A percentile compares a stretch with the other conserved stretches of the same genome.
These are phyloP conservation scores for Hypselothyrea guttata DNA, from an alignment of 2,888 invertebrate species.

Conservation along the genomic window DNA sequence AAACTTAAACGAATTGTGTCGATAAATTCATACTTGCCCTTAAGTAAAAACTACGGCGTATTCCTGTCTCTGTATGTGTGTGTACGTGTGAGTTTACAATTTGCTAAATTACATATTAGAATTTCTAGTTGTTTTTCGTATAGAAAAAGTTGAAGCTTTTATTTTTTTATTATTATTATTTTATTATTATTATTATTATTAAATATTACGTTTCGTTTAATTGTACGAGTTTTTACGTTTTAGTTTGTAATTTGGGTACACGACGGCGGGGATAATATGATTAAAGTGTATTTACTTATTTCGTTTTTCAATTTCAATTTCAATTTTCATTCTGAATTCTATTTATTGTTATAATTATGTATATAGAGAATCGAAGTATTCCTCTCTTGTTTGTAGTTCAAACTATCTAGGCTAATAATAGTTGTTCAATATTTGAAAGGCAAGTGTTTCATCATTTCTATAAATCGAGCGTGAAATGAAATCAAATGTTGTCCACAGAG, in stretches of 20 bases:
- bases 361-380: conserved; percentile 49
- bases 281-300: conserved; percentile 65
- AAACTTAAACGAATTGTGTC: too few relatives aligned
- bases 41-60: conserved; percentile 27
- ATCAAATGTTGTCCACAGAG: conserved; percentile 26
- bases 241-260: conserved; percentile 71
- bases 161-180: conserved; percentile 22
- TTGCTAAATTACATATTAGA: conserved; percentile 68
- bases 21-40: conserved; percentile 54
- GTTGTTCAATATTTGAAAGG: conserved; percentile 49
- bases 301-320: conserved; percentile 29
- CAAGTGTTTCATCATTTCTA: conserved; percentile 49
- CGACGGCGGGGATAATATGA: conserved; percentile 81
- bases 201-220: conserved; percentile 29
- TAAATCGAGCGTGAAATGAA: conserved; percentile 30
- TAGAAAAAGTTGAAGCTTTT: conserved; percentile 66
- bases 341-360: conserved; percentile 39
- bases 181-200: conserved; percentile 22
- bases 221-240: conserved; percentile 46
- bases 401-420: conserved; percentile 67
- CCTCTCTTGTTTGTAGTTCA: conserved; percentile 42
- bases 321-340: neutral
- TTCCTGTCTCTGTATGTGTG: conserved; percentile 31
- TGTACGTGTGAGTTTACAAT: conserved; percentile 61
- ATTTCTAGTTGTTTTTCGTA: conserved; percentile 46